Percentiles rank a stretch among this genome's conserved stretches.
Conservation (phyloP, 2,797 vertebrate species). For the Arctocebus calabarensis region DNA sequence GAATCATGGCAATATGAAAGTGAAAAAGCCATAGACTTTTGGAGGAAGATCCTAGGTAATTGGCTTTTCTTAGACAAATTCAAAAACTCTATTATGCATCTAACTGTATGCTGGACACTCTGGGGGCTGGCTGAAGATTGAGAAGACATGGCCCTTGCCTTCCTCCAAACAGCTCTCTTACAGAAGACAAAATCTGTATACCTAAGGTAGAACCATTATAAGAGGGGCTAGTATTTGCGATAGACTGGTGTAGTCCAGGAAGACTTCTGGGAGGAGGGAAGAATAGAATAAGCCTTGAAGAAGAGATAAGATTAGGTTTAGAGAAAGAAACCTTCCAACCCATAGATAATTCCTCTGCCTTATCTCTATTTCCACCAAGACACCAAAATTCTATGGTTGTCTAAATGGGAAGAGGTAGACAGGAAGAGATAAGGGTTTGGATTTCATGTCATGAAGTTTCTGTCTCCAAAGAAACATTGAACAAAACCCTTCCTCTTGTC, state of each 20-base stretch:
- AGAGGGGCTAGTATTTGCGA: neutral
- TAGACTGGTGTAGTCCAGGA: neutral
- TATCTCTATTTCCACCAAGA: neutral
- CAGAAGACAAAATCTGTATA: neutral
- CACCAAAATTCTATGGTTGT: neutral
- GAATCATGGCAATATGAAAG: conserved; percentile 1
- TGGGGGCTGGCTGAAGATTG: neutral
- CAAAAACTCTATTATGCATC: neutral
- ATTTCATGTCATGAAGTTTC: neutral
- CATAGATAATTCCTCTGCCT: neutral
- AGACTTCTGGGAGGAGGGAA: neutral
- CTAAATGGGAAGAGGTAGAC: neutral
- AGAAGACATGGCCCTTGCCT: neutral
- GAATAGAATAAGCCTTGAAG: neutral
- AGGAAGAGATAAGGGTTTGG: neutral
- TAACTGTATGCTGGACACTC: neutral
- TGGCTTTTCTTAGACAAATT: conserved; percentile 50
- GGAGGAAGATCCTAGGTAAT: neutral
- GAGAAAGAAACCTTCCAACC: neutral
- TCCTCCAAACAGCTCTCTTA: neutral
- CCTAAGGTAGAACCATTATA: neutral
- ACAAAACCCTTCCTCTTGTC: neutral
- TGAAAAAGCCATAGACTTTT: neutral
- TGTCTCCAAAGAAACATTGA: conserved; percentile 40
- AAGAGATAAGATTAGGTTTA: neutral